Evolutionary conservation across 2,888 invertebrate genomes (phyloP), one percentile per base, ranked within the genome.

Genomic region (Serrognathus titanus): DNA sequence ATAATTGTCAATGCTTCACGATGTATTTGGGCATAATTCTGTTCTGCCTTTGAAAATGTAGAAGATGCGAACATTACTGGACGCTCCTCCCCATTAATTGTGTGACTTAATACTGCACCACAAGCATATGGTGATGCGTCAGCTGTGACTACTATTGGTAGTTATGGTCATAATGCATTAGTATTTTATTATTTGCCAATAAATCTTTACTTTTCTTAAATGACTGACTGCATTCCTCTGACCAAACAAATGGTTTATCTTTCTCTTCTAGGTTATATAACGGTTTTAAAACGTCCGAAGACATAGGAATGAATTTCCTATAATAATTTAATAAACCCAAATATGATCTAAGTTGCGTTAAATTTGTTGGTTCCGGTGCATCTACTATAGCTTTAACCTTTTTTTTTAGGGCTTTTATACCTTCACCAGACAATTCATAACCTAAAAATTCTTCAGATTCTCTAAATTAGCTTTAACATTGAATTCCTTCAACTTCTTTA

Each of bases 1-100:
- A 66, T 69, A 56, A 74, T 73, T 4, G 71, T 69, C 43, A 74
- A 61, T 0, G 70, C 70, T 59, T 74, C 73, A 37, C 63, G 24
- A 16, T 49, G 16, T 1, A 74, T 65, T 2, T 68, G 67, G 2
- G 69, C 67, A 59, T 74, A 72, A 46, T 68, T 71, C 51, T 69
- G 65, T 59, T 75, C 73, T 7, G 70, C 65, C 40, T 57, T 58
- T 1, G 64, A 63, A 24, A 73, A 56, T 2, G 69, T 65, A 56
- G 68, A 52, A 0, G 68, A 71, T 10, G 65, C 69, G 59, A 68
- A 72, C 53, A 59, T 43, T 12, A 72, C 65, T 3, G 69, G 68
- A 38, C 63, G 63, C 31, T 65, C 65, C 0, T 57, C 48, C 24
- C 66, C 67, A 53, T 69, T 64, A 0, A 64, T 59, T 13, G 65